These are phyloP conservation scores for Pseudomyrmex dendroicus DNA, from an alignment of 1,140 invertebrate genomes.

Conservation along the genomic window DNA sequence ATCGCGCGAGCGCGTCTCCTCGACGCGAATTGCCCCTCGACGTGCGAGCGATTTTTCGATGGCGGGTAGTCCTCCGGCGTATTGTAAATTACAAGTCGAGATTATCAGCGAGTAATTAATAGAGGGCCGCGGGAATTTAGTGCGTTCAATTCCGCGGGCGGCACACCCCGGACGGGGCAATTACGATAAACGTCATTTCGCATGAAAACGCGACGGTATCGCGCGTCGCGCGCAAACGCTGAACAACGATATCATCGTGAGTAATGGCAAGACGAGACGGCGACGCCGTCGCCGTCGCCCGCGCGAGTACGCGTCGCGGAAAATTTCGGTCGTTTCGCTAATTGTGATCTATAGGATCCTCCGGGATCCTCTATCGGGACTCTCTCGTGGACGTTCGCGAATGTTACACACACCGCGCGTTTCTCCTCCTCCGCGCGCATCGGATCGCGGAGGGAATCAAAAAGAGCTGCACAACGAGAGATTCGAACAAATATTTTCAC, in stretches of 20 bases:
- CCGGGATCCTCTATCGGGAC: constrained; percentile 35
- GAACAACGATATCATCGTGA: constrained; percentile 47
- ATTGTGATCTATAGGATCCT: constrained; percentile 47
- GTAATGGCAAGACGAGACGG: constrained; percentile 54
- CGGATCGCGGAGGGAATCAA: not conserved
- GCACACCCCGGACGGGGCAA: constrained; percentile 40
- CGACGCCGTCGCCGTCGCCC: not conserved
- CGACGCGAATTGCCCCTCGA: constrained; percentile 20
- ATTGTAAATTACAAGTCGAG: constrained; percentile 60
- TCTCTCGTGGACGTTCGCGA: not conserved
- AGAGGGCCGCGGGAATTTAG: constrained; percentile 44
- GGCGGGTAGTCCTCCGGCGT: constrained; percentile 44
- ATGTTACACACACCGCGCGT: too few relatives aligned
- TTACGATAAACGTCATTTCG: constrained; percentile 61
- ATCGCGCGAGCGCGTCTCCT: constrained; percentile 13
- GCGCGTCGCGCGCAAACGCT: not conserved
- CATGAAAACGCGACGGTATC: constrained; percentile 57
- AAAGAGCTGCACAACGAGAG: too few relatives aligned
- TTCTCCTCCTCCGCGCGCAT: not conserved
- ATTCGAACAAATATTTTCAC: not conserved
- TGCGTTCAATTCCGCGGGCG: constrained; percentile 46
- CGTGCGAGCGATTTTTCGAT: constrained; percentile 49
- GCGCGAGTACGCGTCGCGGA: constrained; percentile 26
- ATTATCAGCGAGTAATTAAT: constrained; percentile 59
- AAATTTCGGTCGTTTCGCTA: constrained; percentile 43